Base-by-base conservation (phyloP, 2,888 invertebrate genomes). In the Leptopilina drosophilae region DNA sequence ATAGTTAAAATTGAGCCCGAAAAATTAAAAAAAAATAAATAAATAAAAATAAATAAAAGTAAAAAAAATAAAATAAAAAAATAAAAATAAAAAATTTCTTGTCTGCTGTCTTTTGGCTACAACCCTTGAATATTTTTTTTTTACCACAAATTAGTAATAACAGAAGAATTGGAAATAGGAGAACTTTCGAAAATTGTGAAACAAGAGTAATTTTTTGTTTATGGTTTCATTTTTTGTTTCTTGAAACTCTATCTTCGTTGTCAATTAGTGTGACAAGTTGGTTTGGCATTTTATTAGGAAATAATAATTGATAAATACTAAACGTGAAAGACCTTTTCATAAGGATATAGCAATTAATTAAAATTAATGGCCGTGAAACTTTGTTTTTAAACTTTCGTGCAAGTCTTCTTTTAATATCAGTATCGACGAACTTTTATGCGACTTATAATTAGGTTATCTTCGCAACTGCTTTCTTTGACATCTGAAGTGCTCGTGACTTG, bases 381-480 rank as follows among this genome's bases (percentile, higher is more conserved):
- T 69, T 69, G 53, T 69, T 69, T 69, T n/a, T 14, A 56, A 73
- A 73, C 33, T 73, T 56, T 14, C 53, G 56, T 56, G 33, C 26
- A 73, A 56, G 33, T 33, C 62, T 62, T n/a, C 62, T 62, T 62
- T 62, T 62, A 62, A 62, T 62, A 62, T 62, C 62, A 62, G 62
- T 62, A 62, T 62, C 62, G 62, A 40, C 56, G n/a, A 73, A 33
- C 33, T 69, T 69, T 53, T 69, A 53, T 69, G 7, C 7, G 73
- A 73, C 53, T n/a, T 33, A 73, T 73, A 73, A 73, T 73, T 33
- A 56, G 53, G 33, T 73, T 73, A 73, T 73, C 73, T 56, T 56
- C 33, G 9, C 53, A 33, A 73, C 73, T 73, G 26, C 56, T 73
- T 53, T 73, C 73, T 73, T 73, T 73, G 56, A 73, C 73, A 56